Conservation (phyloP, 1,140 invertebrate species). For the Pygmarrhopalites habei region DNA sequence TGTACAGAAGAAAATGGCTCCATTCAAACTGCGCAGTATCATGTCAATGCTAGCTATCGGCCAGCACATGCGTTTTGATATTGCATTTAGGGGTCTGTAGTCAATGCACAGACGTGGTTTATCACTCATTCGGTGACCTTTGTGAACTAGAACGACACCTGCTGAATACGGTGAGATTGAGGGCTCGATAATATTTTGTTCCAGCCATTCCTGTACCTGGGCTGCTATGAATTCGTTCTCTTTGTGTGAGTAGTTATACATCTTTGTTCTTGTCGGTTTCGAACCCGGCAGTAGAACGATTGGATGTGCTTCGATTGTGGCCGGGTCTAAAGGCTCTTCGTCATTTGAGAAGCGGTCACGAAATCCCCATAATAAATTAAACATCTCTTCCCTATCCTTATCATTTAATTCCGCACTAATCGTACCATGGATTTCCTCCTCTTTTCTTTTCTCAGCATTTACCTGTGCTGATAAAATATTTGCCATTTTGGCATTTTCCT, state of each 20-base stretch:
- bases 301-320: slow-evolving; percentile 23
- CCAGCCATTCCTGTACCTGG: background rate
- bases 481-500: too few species aligned
- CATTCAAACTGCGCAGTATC: slow-evolving; percentile 41
- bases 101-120: background rate
- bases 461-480: too few species aligned
- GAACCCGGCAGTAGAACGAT: too few species aligned
- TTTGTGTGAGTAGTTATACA: slow-evolving; percentile 38
- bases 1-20: slow-evolving; percentile 39
- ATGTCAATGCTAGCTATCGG: slow-evolving; percentile 41
- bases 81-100: background rate
- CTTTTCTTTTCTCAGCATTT: too few species aligned
- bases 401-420: too few species aligned
- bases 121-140: background rate
- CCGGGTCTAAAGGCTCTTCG: too few species aligned
- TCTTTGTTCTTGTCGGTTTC: slow-evolving; percentile 39
- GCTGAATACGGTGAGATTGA: background rate
- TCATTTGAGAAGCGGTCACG: too few species aligned
- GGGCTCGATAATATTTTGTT: background rate
- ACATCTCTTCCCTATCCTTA: too few species aligned
- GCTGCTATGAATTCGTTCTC: slow-evolving; percentile 40
- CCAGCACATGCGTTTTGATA: slow-evolving; percentile 39
- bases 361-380: too few species aligned
- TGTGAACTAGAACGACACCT: background rate
- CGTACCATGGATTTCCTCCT: too few species aligned